Evolutionary conservation across 2,797 vertebrate species (phyloP).

Genomic region (Cuculus canorus): DNA sequence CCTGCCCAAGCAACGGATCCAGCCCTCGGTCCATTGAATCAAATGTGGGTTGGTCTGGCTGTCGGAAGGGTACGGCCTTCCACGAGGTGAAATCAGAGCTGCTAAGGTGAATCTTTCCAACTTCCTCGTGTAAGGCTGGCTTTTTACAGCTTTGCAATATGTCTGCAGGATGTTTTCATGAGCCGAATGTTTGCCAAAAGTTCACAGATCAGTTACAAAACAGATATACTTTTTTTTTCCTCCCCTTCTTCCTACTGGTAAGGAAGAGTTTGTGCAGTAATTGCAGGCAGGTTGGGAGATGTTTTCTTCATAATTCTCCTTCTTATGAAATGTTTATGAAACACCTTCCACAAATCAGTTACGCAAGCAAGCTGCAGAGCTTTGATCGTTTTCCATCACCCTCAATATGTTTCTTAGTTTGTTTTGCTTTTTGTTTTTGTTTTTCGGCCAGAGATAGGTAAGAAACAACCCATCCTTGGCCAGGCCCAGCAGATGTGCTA

Average conservation of each 20-base stretch:
- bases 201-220: constrained; percentile 78
- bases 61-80: neutral
- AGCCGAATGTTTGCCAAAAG: constrained; percentile 56
- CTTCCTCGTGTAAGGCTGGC: neutral
- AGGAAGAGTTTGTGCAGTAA: constrained; percentile 77
- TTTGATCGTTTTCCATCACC: constrained; percentile 80
- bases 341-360: constrained; percentile 83
- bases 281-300: constrained; percentile 84
- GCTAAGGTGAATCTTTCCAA: neutral
- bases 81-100: neutral
- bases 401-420: constrained; percentile 76
- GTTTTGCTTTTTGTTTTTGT: constrained; percentile 69
- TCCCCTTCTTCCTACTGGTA: constrained; percentile 70
- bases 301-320: constrained; percentile 81
- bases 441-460: constrained; percentile 44
- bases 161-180: constrained; percentile 70
- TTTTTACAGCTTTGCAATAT: constrained; percentile 13
- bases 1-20: rapidly evolving
- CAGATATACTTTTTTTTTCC: constrained; percentile 39
- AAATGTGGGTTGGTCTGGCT: rapidly evolving
- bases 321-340: constrained; percentile 87
- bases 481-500: neutral
- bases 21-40: rapidly evolving
- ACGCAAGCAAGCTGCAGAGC: constrained; percentile 76
- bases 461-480: constrained; percentile 46